Base-by-base conservation (phyloP, 2,113 vertebrate genomes). In the Seriola aureovittata region DNA sequence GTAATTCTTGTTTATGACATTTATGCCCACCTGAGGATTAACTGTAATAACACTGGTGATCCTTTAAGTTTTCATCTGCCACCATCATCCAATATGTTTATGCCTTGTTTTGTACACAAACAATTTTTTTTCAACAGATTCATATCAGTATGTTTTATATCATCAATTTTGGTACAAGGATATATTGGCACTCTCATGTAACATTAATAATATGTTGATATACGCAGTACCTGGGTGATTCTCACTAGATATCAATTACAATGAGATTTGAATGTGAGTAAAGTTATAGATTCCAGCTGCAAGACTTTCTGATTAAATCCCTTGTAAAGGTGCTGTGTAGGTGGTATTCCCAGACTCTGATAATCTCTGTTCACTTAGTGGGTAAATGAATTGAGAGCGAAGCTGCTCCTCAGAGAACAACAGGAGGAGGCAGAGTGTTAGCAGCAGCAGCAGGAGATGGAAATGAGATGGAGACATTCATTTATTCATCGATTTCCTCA, bases 361-460 rank as follows among this genome's bases (percentile, higher is more conserved):
- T 80, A 50, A 75, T 71, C 46, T 62, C 71, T 64, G 59, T 78
- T 63, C 71, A 86, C 65, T 81, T 84, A 70, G 71, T 0, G 46
- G 72, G 67, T 62, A 76, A 90, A 82, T 80, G 55, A 82, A 67
- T 5, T 68, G 65, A 73, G 65, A 84, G 74, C 4, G 34, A 69
- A 75, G 59, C 81, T 8, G 52, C 79, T 87, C 76, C 84, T 80
- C 79, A 17, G 87, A 85, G 87, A 89, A 69, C 71, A n/a, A 78
- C 59, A 44, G 40, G 71, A 74, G 71, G 71, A 85, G 69, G 29
- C 63, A 36, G 87, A 36, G 87, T 32, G 48, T 75, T 54, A 71
- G 74, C 68, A 54, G 34, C 85, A 36, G 57, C 82, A 64, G 68
- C 71, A 38, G 65, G 78, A 71, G 60, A 65, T 70, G 64, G 66